A percentile compares a stretch with the other conserved stretches of the same genome.
Evolutionary conservation across 2,797 vertebrate genomes (phyloP).

Genomic region (Rachycentron canadum): DNA sequence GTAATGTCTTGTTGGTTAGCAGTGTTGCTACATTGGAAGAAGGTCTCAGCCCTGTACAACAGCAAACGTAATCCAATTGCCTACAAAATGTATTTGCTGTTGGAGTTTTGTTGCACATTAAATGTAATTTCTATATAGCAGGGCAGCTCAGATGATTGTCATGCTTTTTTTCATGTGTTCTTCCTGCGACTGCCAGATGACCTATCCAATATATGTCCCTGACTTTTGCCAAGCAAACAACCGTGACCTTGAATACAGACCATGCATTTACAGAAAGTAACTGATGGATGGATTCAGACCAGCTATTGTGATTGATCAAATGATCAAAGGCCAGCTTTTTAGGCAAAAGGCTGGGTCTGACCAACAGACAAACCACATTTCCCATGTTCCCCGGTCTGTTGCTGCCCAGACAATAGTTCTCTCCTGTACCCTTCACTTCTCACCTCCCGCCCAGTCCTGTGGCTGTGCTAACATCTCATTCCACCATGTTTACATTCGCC

Average conservation of each 20-base stretch:
- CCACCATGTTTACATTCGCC: slow-evolving; percentile 50
- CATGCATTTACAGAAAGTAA: slow-evolving; percentile 19
- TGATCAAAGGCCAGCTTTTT: slow-evolving; percentile 47
- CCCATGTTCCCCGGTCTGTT: slow-evolving; percentile 33
- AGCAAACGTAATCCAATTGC: neutral
- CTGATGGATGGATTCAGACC: slow-evolving; percentile 21
- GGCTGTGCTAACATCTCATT: slow-evolving; percentile 45
- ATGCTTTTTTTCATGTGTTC: neutral
- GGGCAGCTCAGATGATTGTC: neutral
- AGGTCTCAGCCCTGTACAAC: neutral
- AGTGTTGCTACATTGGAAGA: neutral
- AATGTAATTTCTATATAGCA: neutral
- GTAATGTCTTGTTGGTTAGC: neutral
- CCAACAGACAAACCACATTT: slow-evolving; percentile 57
- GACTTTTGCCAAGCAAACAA: slow-evolving; percentile 6
- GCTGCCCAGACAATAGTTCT: slow-evolving; percentile 48
- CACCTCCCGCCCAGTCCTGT: slow-evolving; percentile 36
- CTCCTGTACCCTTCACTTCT: slow-evolving; percentile 45
- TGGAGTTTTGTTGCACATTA: neutral
- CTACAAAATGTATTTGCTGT: neutral
- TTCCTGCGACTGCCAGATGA: neutral
- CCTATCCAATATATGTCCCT: neutral
- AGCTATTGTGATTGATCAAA: too few species aligned
- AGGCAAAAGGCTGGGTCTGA: slow-evolving; percentile 23
- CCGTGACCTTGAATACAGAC: slow-evolving; percentile 29